A percentile compares a stretch with the other conserved stretches of the same genome.
Conservation (phyloP, 1,140 invertebrate species). For the Chlorops oryzae region DNA sequence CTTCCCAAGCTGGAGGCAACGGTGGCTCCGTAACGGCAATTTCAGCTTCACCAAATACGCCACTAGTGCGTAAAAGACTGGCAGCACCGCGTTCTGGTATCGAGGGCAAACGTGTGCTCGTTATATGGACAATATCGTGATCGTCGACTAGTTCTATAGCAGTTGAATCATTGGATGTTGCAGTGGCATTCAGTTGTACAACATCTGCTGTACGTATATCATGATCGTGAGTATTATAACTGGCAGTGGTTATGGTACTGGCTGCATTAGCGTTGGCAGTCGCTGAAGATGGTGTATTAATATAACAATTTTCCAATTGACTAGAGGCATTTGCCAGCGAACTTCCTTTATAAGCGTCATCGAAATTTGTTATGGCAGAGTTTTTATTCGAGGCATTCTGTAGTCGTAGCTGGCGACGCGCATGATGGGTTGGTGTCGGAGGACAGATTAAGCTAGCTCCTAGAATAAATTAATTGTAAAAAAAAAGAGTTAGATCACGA, state of each 20-base stretch:
- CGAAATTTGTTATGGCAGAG: slow-evolving; percentile 27
- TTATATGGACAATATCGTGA: slow-evolving; percentile 64
- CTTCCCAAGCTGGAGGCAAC: slow-evolving; percentile 86
- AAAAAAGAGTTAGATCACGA: too few species aligned
- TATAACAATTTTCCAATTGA: slow-evolving; percentile 32
- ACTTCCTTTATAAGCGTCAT: slow-evolving; percentile 18
- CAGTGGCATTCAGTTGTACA: slow-evolving; percentile 39
- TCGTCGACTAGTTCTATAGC: slow-evolving; percentile 11
- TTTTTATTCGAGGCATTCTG: too few species aligned
- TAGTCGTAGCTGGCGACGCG: slow-evolving; percentile 50
- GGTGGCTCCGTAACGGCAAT: slow-evolving; percentile 45
- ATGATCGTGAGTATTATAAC: slow-evolving; percentile 6
- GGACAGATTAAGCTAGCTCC: slow-evolving; percentile 57
- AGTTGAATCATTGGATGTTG: background rate
- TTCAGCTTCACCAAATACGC: slow-evolving; percentile 57
- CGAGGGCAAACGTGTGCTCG: slow-evolving; percentile 71
- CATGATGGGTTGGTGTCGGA: slow-evolving; percentile 76
- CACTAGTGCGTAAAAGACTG: slow-evolving; percentile 33
- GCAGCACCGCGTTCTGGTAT: slow-evolving; percentile 63
- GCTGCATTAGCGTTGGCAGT: slow-evolving; percentile 9
- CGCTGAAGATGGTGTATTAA: slow-evolving; percentile 22
- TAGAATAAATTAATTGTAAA: slow-evolving; percentile 23
- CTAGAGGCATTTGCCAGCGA: slow-evolving; percentile 20
- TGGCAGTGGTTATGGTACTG: background rate
- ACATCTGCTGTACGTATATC: slow-evolving; percentile 43